These are phyloP conservation scores for Acanthis flammea DNA, from an alignment of 2,797 vertebrate species.

Conservation along the genomic window DNA sequence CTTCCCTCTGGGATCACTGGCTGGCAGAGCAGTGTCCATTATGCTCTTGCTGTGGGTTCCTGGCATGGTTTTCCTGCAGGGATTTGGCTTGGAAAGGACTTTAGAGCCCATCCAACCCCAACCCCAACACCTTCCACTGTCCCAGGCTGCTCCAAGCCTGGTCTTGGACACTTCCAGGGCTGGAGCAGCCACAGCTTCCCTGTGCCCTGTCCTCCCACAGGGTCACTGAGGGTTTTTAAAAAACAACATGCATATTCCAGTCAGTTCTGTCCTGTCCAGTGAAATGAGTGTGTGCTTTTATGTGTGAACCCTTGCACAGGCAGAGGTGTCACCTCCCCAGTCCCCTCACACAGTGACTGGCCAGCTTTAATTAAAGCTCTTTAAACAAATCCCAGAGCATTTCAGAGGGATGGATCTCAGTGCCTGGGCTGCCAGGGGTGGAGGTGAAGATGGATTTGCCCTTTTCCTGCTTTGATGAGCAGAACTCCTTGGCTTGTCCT, in stretches of 20 bases:
- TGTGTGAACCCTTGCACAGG: neutral
- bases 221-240: accelerated
- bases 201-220: neutral
- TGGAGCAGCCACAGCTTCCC: neutral
- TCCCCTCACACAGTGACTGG: neutral
- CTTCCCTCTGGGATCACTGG: neutral
- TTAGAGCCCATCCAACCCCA: neutral
- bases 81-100: neutral
- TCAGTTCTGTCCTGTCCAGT: neutral
- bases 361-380: neutral
- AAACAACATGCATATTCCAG: neutral
- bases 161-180: neutral
- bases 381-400: neutral
- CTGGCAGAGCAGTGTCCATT: accelerated
- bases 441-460: neutral
- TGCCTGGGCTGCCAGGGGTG: neutral
- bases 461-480: neutral
- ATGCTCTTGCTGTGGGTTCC: neutral
- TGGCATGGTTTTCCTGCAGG: neutral
- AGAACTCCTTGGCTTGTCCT: neutral
- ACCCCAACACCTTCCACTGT: neutral
- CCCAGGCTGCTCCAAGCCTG: neutral
- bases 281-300: accelerated
- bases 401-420: accelerated
- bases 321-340: neutral